These are phyloP conservation scores for Phylloscopus whistleri DNA, from an alignment of 2,113 vertebrate species.

Conservation along the genomic window DNA sequence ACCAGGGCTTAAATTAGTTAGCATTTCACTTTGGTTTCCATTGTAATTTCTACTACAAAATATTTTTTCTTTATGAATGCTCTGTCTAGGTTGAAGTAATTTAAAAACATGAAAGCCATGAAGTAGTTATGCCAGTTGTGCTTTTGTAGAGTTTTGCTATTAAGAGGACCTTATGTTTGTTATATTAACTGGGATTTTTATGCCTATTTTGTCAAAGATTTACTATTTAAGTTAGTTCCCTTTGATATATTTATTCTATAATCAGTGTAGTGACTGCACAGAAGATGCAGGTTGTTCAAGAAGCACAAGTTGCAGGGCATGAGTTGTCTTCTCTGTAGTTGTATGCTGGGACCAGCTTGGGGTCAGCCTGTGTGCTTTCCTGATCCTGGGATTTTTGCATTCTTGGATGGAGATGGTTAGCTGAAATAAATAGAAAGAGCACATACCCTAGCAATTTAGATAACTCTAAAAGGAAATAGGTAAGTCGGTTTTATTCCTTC, in stretches of 20 bases:
- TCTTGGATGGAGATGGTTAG: background rate
- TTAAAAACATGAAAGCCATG: background rate
- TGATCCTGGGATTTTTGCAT: background rate
- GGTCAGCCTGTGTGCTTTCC: background rate
- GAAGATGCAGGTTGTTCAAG: background rate
- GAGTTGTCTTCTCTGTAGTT: background rate
- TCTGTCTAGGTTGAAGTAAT: background rate
- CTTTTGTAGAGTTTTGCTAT: background rate
- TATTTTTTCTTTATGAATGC: background rate
- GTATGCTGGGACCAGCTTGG: background rate
- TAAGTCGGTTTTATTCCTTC: background rate
- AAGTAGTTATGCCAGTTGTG: background rate
- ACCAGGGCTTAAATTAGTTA: background rate
- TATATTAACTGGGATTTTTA: background rate
- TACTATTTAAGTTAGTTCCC: background rate
- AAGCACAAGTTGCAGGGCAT: fast-evolving
- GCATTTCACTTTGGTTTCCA: background rate
- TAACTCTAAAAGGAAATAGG: background rate
- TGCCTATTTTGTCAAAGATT: background rate
- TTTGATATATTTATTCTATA: background rate
- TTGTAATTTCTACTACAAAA: background rate
- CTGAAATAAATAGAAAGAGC: background rate
- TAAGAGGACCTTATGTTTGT: background rate
- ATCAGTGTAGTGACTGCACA: background rate
- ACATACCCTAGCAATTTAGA: background rate